phyloP scores from a whole-genome alignment of 2,888 invertebrate genomes.

The Limnephilus rhombicus region DNA sequence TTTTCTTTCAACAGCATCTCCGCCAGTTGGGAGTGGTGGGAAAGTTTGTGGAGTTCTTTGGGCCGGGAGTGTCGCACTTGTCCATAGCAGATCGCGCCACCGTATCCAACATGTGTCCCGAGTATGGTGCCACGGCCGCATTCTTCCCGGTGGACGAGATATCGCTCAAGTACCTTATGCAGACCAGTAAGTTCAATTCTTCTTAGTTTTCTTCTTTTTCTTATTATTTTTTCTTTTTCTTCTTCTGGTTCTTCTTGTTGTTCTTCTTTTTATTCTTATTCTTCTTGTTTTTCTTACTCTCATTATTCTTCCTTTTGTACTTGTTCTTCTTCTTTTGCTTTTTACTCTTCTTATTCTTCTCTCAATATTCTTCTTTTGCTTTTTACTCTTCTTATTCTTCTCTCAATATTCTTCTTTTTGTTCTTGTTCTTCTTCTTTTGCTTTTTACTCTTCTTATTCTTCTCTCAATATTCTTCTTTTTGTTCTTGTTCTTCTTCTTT shows the following conservation, averaged over 20 bases:
- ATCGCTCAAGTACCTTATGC: slow-evolving; percentile 87
- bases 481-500: no score
- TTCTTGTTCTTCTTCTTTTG: no score
- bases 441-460: no score
- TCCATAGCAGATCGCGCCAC: slow-evolving; percentile 98
- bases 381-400: no score
- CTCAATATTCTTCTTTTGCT: no score
- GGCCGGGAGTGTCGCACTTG: slow-evolving; percentile 92
- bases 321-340: no score
- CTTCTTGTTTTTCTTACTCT: no score
- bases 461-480: no score
- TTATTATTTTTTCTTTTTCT: neutral
- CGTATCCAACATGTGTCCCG: slow-evolving; percentile 98
- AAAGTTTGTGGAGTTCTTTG: slow-evolving; percentile 99
- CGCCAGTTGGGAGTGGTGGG: slow-evolving; percentile 97
- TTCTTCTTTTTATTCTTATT: neutral
- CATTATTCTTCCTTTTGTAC: no score
- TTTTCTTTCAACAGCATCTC: slow-evolving; percentile 81
- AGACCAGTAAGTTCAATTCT: neutral
- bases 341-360: no score
- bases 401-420: no score
- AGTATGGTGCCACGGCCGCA: slow-evolving; percentile 96
- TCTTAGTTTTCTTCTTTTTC: neutral
- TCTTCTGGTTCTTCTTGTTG: neutral
- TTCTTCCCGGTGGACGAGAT: slow-evolving; percentile 94